These are phyloP conservation scores for Temnopleurus reevesii DNA, from an alignment of 53 echinoderm and acorn worm species.

Conservation along the genomic window DNA sequence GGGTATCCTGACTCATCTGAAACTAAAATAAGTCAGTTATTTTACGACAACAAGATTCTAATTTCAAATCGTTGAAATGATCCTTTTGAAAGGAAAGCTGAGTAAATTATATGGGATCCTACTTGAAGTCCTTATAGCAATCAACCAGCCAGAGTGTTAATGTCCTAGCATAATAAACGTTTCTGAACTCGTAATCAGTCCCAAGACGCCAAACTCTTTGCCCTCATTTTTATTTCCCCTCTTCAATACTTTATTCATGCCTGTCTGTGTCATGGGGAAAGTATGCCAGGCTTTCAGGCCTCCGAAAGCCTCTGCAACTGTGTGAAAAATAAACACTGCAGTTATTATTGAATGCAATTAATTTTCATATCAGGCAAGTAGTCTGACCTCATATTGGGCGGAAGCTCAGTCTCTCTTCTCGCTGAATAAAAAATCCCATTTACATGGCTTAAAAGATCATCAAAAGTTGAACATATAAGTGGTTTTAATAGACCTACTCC, in stretches of 20 bases:
- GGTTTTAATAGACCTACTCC: neutral
- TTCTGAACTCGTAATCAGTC: conserved; percentile 23
- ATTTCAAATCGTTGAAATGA: neutral
- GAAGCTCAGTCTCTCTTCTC: neutral
- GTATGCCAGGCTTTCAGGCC: neutral
- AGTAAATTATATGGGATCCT: neutral
- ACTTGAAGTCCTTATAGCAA: conserved; percentile 4
- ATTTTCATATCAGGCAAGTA: neutral
- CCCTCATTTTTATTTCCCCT: neutral
- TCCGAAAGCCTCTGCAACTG: conserved; percentile 1
- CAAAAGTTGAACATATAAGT: neutral
- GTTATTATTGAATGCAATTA: conserved; percentile 31
- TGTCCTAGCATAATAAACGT: conserved; percentile 13
- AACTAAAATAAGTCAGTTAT: neutral
- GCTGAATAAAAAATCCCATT: neutral
- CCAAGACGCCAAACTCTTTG: neutral
- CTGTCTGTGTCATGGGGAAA: neutral
- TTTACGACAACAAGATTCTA: too few species aligned
- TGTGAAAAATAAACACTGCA: conserved; percentile 37
- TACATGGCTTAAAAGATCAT: neutral
- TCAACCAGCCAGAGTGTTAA: conserved; percentile 4
- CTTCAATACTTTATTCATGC: neutral
- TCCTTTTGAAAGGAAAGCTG: neutral
- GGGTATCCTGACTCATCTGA: neutral
- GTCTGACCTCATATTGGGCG: neutral